These are phyloP conservation scores for Melospiza georgiana DNA, from an alignment of 2,113 vertebrate species.

Conservation along the genomic window DNA sequence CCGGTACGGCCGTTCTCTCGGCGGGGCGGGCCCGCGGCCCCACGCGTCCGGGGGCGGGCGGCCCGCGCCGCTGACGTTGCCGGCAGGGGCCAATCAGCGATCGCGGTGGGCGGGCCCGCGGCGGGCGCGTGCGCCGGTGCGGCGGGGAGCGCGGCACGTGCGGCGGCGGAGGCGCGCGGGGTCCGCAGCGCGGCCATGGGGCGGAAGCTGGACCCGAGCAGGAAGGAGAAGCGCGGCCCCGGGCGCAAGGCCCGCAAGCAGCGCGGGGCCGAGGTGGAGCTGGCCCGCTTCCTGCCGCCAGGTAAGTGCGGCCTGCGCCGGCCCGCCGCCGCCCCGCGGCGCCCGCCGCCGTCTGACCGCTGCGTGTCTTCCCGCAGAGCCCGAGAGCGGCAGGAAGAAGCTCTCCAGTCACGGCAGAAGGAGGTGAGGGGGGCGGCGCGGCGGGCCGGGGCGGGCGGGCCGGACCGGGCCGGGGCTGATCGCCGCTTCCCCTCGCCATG, in stretches of 20 bases:
- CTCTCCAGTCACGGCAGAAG: conserved; percentile 85
- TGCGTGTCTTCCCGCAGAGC: background rate
- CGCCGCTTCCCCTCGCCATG: background rate
- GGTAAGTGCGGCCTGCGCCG: conserved; percentile 46
- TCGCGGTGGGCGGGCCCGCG: background rate
- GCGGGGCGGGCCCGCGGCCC: too few relatives aligned
- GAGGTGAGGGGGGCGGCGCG: conserved; percentile 72
- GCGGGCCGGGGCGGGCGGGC: conserved; percentile 44
- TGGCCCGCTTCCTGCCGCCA: conserved; percentile 81
- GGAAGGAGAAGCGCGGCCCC: conserved; percentile 86
- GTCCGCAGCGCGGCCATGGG: conserved; percentile 75
- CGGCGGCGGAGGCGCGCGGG: background rate
- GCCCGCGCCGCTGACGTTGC: accelerated
- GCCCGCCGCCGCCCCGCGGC: background rate
- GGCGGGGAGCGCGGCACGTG: background rate
- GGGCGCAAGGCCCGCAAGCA: conserved; percentile 92
- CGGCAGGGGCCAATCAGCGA: background rate
- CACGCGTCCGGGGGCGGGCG: too few relatives aligned
- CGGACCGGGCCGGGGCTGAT: background rate
- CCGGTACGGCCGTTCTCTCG: background rate
- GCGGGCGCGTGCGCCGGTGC: background rate
- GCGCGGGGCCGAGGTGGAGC: conserved; percentile 88
- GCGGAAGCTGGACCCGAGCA: conserved; percentile 87
- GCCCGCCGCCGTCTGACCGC: background rate
- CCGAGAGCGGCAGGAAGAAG: conserved; percentile 70